These are phyloP conservation scores for Pantherophis vulpinus DNA, from an alignment of 2,797 vertebrate genomes.

Conservation along the genomic window DNA sequence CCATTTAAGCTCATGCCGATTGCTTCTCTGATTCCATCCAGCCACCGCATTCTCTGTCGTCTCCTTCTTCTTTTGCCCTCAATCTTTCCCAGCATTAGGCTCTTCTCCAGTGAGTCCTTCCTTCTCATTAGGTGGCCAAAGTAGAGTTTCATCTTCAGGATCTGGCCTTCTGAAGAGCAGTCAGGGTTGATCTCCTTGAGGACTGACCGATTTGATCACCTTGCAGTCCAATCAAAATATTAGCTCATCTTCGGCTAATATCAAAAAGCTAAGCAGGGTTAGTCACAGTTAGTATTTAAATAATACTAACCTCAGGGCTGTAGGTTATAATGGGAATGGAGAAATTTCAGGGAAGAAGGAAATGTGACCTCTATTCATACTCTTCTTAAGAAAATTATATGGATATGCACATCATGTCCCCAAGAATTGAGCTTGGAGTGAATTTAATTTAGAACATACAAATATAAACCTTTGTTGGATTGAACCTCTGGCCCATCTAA, in stretches of 20 bases:
- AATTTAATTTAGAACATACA: not conserved
- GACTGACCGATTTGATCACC: too few species aligned
- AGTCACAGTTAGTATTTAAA: not conserved
- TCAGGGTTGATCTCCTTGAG: too few species aligned
- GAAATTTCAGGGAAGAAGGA: not conserved
- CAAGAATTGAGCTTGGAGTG: not conserved
- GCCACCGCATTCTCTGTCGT: too few species aligned
- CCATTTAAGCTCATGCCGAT: too few species aligned
- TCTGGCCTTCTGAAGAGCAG: too few species aligned
- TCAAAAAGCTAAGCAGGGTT: not conserved
- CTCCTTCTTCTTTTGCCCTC: too few species aligned
- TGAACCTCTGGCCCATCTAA: not conserved
- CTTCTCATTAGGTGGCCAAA: too few species aligned
- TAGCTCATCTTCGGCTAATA: not conserved
- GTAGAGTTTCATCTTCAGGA: too few species aligned
- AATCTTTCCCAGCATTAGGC: too few species aligned
- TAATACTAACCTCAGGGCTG: not conserved
- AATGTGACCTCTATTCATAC: not conserved
- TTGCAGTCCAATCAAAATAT: too few species aligned
- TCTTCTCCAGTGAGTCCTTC: too few species aligned
- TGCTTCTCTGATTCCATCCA: too few species aligned
- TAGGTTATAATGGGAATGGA: not conserved
- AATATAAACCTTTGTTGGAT: not conserved
- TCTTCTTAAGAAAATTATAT: not conserved
- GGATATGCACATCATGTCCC: not conserved